Evolutionary conservation across 2,888 invertebrate species (phyloP).

Genomic region (Euplagia quadripunctaria): DNA sequence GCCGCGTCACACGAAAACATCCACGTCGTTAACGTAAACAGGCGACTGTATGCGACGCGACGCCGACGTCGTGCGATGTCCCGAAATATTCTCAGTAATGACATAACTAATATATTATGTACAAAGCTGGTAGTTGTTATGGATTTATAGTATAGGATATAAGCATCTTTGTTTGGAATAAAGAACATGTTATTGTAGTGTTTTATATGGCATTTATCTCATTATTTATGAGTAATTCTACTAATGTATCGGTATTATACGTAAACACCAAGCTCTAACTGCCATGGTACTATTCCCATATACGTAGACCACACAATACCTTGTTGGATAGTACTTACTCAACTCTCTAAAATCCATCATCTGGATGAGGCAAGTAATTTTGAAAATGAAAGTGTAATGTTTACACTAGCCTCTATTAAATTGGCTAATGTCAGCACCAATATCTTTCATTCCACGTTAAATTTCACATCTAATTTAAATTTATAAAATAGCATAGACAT

Average conservation of each 20-base stretch:
- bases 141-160: not conserved
- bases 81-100: not conserved
- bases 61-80: not conserved
- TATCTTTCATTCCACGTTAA: no score
- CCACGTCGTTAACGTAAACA: not conserved
- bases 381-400: not conserved
- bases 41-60: not conserved
- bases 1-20: not conserved
- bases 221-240: not conserved
- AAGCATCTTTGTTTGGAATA: slow-evolving; percentile 1
- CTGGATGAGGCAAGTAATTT: not conserved
- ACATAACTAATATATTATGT: not conserved
- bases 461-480: no score
- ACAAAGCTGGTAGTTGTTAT: not conserved
- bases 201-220: not conserved
- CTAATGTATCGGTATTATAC: not conserved
- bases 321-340: not conserved
- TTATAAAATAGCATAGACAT: not conserved
- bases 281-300: not conserved
- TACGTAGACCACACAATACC: not conserved
- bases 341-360: not conserved
- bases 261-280: not conserved
- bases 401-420: not conserved
- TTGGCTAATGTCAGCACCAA: no score
- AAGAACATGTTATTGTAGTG: not conserved